Evolutionary conservation across 2,888 invertebrate genomes (phyloP), one percentile per base, ranked within the genome.

Genomic region (Myopa tessellatipennis): DNA sequence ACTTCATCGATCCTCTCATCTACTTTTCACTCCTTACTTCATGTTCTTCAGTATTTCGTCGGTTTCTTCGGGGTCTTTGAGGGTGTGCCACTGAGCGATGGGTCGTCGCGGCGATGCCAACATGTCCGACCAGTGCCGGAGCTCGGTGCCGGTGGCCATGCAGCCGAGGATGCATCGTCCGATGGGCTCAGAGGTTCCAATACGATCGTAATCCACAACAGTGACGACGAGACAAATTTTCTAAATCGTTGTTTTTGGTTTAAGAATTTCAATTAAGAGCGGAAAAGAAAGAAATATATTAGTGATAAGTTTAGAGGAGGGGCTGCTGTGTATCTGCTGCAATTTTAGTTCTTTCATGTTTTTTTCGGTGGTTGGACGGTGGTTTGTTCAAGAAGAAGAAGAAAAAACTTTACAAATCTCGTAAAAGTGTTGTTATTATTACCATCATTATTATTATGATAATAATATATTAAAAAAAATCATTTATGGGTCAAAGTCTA

Each of bases 121-220:
- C 99, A 99, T 99, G 90, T 99, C 99, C 82, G 98, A 98, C 99
- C 99, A 99, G 91, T 99, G 99, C 85, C 99, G 95, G 82, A 99
- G 91, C 90, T 99, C 99, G 55, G 99, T 98, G 83, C 99, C 99
- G 81, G 96, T 96, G 85, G 98, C 98, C 91, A 97, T 98, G 91
- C 98, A 98, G 76, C 99, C 99, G 85, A 99, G 93, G 82, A 98
- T 94, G 83, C 97, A 97, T 91, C 97, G 96, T 83, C 99, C 99
- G 89, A 99, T 99, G 73, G 99, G 99, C 91, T 99, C 99, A 86
- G 99, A 99, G 78, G 99, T 99, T 82, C 99, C 99, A 91, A 99
- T 98, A 90, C 99, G 96, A 92, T 99, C 99, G 91, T 99, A 99
- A 91, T 99, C 99, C 90, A 99, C 99, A 89, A 99, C 99, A 81